phyloP scores from a whole-genome alignment of 1,140 invertebrate genomes.

The Diabrotica virgifera region DNA sequence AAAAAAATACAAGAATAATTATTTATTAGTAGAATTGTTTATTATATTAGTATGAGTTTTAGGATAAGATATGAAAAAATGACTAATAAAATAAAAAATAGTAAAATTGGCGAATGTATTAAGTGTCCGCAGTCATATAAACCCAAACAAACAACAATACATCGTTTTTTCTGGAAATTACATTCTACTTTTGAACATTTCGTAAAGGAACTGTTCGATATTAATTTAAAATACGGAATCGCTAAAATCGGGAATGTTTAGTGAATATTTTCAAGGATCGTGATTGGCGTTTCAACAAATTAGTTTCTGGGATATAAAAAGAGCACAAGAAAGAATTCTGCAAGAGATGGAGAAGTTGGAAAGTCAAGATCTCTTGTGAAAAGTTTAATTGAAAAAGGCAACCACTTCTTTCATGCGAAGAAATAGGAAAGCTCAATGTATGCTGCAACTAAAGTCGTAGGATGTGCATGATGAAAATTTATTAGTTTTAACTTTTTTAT shows the following conservation, averaged over 20 bases:
- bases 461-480: no score
- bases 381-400: constrained; percentile 20
- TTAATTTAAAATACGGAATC: neutral
- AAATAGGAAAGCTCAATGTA: constrained; percentile 6
- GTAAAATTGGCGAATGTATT: no score
- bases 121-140: no score
- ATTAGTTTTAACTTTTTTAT: no score
- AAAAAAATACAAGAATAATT: no score
- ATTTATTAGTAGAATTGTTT: no score
- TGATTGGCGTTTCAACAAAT: constrained; percentile 18
- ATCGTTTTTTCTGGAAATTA: no score
- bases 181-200: neutral
- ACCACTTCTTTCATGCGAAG: constrained; percentile 9
- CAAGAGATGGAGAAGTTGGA: constrained; percentile 9
- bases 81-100: no score
- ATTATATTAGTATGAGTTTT: no score
- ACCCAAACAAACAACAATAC: no score
- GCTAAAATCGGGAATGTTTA: neutral
- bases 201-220: neutral
- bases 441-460: neutral
- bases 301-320: constrained; percentile 18
- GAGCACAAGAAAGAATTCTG: constrained; percentile 6
- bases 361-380: constrained; percentile 17
- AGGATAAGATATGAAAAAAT: no score
- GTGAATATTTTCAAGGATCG: constrained; percentile 10